Evolutionary conservation across 2,797 vertebrate genomes (phyloP), one percentile per base, ranked within the genome.

Genomic region (Neosilurus hyrtlii): DNA sequence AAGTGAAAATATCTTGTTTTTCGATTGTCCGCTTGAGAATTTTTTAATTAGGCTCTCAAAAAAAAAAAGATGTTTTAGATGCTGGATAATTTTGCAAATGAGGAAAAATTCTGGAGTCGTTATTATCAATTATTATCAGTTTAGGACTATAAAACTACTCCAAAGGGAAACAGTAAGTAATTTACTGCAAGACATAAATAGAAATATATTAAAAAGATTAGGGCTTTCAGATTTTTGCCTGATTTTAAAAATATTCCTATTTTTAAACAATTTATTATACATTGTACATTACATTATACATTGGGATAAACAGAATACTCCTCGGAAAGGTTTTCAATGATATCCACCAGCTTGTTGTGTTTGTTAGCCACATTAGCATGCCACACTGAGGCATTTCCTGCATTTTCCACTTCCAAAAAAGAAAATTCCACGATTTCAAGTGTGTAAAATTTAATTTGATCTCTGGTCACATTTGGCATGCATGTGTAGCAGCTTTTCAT

Each of bases 1-100:
- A 73, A 81, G 85, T 43, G 54, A 75, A 86, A 86, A 83, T 62
- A 78, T 85, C 85, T 85, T 49, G 57, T 73, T 85, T 85, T 86
- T 67, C 49, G 65, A 82, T 80, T 62, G 74, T 81, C 77, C 75
- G 37, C 85, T 80, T 82, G 81, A 83, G 82, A 73, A 85, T 43
- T 68, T 59, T 79, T 84, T 86, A 82, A 86, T 81, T 81, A 84
- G 75, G 79, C 82, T 79, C 37, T 82, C 67, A 10, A 52, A 71
- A 35, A n/a, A 65, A 49, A 43, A 43, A 43, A 43, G 43, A 7
- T 10, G 22, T 56, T 70, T 75, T 67, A 82, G 59, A 79, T 37
- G 56, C 70, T 61, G 84, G 83, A 88, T 86, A 76, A 82, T 79
- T 75, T 86, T 82, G 71, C 80, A 70, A 67, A 81, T 43, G 65